These are phyloP conservation scores for Ceyx melanurus DNA, from an alignment of 2,113 vertebrate genomes.

Conservation along the genomic window DNA sequence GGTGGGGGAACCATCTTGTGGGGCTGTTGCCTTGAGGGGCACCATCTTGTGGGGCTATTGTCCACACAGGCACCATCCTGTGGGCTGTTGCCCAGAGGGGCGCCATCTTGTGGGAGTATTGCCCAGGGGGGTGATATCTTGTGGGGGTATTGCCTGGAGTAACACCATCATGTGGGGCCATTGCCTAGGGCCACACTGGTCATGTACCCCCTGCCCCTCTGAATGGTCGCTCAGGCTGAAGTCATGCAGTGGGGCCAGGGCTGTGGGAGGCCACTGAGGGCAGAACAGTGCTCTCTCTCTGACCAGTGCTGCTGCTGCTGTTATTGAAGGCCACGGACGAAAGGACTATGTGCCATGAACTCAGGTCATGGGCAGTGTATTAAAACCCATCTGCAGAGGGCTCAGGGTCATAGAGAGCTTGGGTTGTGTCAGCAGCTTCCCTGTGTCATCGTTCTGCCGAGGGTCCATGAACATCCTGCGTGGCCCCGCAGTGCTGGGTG, in stretches of 20 bases:
- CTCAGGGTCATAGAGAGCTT: accelerated
- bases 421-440: not conserved
- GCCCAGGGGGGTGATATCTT: no score
- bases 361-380: accelerated
- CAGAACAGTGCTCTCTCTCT: no score
- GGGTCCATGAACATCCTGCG: not conserved
- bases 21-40: no score
- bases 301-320: not conserved
- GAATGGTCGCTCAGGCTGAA: not conserved
- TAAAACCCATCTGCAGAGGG: no score
- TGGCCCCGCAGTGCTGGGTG: not conserved
- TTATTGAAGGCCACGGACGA: no score
- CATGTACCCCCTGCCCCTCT: not conserved
- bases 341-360: accelerated
- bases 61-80: no score
- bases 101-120: not conserved
- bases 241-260: no score
- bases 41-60: no score
- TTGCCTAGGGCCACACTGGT: accelerated
- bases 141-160: no score
- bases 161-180: no score
- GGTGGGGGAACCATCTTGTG: no score
- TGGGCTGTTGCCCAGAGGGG: not conserved
- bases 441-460: accelerated
- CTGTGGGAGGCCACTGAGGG: not conserved